These are phyloP conservation scores for Phrynosoma platyrhinos DNA, from an alignment of 2,113 vertebrate genomes.

Conservation along the genomic window DNA sequence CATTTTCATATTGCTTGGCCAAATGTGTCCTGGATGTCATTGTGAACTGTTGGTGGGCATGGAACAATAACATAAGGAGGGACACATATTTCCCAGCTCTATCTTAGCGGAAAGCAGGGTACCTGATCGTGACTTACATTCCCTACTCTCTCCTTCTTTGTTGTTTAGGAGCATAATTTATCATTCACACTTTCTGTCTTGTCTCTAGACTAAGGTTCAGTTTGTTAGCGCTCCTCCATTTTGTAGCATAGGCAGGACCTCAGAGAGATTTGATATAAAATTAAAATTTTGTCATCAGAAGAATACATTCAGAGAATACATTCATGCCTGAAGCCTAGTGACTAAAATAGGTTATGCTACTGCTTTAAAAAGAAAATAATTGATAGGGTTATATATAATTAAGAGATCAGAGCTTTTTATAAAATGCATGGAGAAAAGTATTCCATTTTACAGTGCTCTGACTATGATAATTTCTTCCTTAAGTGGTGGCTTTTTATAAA, in stretches of 20 bases:
- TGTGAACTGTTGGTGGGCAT: too few relatives aligned
- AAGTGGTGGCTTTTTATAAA: constrained; percentile 14
- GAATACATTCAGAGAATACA: not conserved
- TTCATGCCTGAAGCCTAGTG: not conserved
- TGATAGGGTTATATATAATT: constrained; percentile 1
- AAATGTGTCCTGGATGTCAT: too few relatives aligned
- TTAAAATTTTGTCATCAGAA: not conserved
- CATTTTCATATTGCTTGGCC: too few relatives aligned
- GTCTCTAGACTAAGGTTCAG: too few relatives aligned
- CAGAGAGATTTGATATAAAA: not conserved
- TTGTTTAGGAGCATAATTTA: not conserved
- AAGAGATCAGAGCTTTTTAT: constrained; percentile 7
- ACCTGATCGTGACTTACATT: too few relatives aligned
- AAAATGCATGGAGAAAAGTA: not conserved
- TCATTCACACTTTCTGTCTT: not conserved
- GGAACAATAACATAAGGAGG: too few relatives aligned
- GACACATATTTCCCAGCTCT: too few relatives aligned
- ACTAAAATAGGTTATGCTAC: not conserved
- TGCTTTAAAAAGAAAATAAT: not conserved
- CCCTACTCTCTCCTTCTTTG: too few relatives aligned
- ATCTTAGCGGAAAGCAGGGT: too few relatives aligned
- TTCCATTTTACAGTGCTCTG: not conserved
- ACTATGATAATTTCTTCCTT: not conserved
- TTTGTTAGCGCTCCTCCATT: not conserved
- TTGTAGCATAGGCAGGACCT: not conserved